Evolutionary conservation across 2,888 invertebrate species (phyloP), one percentile per base, ranked within the genome.

Genomic region (Alviniconcha strummeri): DNA sequence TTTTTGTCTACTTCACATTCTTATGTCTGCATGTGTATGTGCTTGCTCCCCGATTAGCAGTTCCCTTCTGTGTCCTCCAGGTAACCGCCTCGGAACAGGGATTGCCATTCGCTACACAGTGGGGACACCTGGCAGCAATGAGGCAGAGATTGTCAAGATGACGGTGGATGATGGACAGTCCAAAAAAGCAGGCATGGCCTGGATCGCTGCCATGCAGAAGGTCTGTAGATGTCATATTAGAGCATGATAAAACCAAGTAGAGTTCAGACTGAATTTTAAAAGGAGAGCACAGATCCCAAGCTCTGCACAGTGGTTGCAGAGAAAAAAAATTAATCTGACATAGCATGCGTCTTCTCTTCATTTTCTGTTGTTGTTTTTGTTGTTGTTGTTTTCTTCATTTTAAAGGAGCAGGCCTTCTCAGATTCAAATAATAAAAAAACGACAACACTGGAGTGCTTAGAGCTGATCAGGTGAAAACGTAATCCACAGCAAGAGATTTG

Each of bases 181-280:
- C 60, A 89, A 86, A 78, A 88, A 90, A 64, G 89, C 89, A 76
- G 91, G 88, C 81, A 91, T 91, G 86, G 82, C 86, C 19, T 92
- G 92, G 92, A 87, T 92, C 11, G 90, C 90, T 60, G 90, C 91
- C 75, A 90, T 92, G 91, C 90, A 91, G 82, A 92, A 91, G 90
- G 92, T 92, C 89, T 76, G 55, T 67, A 4, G n/a, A 36, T 36
- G 36, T 36, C 36, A 36, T 36, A 36, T n/a, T 1, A 15, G 64
- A 64, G 15, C 9, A 64, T 2, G 15, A 64, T 64, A 15, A 64
- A 64, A 64, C 9, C 15, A 64, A 15, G 15, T 64, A 13, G 15
- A 13, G 64, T 1, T 64, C 64, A 64, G 9, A 64, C 64, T 64
- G 9, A 64, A 15, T 64, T 9, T 64, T 64, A 64, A 13, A 64